Base-by-base conservation (phyloP, 1,140 invertebrate genomes). In the Dysdera silvatica region DNA sequence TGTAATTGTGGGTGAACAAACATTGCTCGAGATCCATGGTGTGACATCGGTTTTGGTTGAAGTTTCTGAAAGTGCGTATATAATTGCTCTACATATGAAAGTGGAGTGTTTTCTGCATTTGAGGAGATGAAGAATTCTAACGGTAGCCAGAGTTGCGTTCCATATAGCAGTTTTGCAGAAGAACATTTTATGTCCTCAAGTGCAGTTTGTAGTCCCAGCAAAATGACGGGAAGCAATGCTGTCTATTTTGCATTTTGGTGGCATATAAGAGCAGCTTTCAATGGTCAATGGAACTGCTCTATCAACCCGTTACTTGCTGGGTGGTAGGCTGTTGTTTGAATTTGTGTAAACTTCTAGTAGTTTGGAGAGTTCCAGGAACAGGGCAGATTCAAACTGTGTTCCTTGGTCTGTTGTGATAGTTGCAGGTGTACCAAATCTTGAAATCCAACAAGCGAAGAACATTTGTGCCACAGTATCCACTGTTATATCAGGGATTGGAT, bases 401-500 rank as follows among this genome's bases (percentile, higher is more conserved):
- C 75, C 79, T 56, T 77, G 77, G 55, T 80, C 78, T 1, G 75
- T 68, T 0, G 68, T 75, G 56, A 76, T 70, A 23, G 43, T 51
- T 29, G 28, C 16, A n/a, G 73, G 69, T 40, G 54, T 31, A 32
- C 73, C 74, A 66, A 69, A 76, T 5, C 71, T 45, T 12, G 71
- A 18, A n/a, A 78, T 69, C 76, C 77, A 77, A 18, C 49, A 53
- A 14, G 40, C 33, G 26, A 72, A 65, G 24, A 80, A 68, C 7
- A 70, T 67, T 45, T 54, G 40, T 12, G 74, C 73, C 14, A 74
- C 70, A 4, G 74, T 72, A 40, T 74, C 71, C 18, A 77, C 73
- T 16, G 70, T 47, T 60, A 73, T 74, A 43, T 80, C 71, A 7
- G 32, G 3, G 0, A 78, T 48, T 7, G 78, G 74, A 24, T 75